Evolutionary conservation across 1,140 invertebrate genomes (phyloP).

Genomic region (Aphis gossypii): DNA sequence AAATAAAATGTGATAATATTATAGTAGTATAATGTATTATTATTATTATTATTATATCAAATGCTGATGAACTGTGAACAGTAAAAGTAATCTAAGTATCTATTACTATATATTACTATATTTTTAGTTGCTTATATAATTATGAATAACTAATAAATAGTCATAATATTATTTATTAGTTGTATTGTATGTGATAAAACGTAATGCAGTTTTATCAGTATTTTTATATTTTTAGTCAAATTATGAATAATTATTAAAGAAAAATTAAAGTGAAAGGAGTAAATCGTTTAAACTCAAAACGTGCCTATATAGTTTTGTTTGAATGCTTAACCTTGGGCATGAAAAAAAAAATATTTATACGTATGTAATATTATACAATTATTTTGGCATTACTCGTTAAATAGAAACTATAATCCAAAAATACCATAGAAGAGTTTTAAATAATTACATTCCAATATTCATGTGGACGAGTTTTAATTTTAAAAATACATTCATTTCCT

Average conservation of each 20-base stretch:
- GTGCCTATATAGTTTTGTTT: background rate
- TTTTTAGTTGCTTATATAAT: background rate
- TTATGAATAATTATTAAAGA: background rate
- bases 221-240: background rate
- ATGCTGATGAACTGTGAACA: background rate
- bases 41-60: background rate
- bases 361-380: background rate
- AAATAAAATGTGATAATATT: background rate
- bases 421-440: background rate
- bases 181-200: background rate
- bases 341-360: background rate
- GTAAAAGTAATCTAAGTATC: background rate
- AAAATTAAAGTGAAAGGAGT: background rate
- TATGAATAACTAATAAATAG: background rate
- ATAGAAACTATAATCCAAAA: background rate
- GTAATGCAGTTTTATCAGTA: background rate
- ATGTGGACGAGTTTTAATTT: background rate
- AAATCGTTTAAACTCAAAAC: background rate
- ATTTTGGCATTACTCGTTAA: background rate
- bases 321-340: background rate
- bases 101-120: background rate
- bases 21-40: background rate
- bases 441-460: background rate
- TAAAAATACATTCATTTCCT: background rate
- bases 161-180: background rate